Evolutionary conservation across 2,888 invertebrate genomes (phyloP), one percentile per base, ranked within the genome.

Genomic region (Dynastes grantii): DNA sequence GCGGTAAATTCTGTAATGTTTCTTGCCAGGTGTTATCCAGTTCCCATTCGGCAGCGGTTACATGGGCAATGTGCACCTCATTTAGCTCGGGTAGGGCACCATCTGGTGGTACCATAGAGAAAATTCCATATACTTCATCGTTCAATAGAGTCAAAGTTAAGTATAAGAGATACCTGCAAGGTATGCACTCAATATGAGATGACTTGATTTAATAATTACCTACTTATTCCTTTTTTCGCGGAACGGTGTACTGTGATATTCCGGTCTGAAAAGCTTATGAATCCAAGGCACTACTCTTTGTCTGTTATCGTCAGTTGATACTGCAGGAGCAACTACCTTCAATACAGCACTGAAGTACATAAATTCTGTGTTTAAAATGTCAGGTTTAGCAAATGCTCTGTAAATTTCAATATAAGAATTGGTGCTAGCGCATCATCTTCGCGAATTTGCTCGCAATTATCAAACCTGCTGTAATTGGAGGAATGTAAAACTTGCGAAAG

Each of bases 181-280:
- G 13, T 37, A 40, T 8, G 27, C n/a, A 4, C n/a, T 70, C 4
- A 67, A 55, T 45, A 32, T 45, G 27, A 1, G 27, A 27, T 4
- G 0, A 32, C 71, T 79, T 67, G 51, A 45, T 49, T 4, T 64
- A 37, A 22, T 13, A 29, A 11, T 37, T 22, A 11, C 53, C 67
- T 85, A 89, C 88, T 87, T 87, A 83, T 91, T 91, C 22, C 90
- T 84, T 81, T 90, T 91, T 81, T 89, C 89, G 55, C 89, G 85
- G 29, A 91, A 85, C 55, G 86, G 85, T 0, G 87, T 85, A 64
- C 88, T 89, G 81, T 90, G 89, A 82, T 90, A 91, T 82, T 90
- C 90, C 1, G 90, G 90, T 45, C 89, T 85, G 81, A 90, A 90
- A 1, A 91, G 84, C 83, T 90, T 90, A 80, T 86, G 87, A 2